These are phyloP conservation scores for Cyclophora punctaria DNA, from an alignment of 2,888 invertebrate genomes.

Conservation along the genomic window DNA sequence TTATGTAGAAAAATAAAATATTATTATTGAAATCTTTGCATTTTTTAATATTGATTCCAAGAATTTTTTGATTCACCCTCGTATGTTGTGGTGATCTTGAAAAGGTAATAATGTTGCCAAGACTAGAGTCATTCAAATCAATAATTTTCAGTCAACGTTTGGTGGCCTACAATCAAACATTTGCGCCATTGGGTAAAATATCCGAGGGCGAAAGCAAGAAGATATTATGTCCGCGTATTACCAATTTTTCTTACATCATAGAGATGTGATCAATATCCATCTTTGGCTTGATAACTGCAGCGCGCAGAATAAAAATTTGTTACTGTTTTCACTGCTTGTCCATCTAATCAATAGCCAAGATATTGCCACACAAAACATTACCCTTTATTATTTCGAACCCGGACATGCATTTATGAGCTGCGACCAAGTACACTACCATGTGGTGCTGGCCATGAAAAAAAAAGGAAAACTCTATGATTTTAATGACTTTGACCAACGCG, in stretches of 20 bases:
- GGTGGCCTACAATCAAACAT: constrained; percentile 1
- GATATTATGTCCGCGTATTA: too few species aligned
- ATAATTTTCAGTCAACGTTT: constrained; percentile 15
- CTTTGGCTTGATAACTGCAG: constrained; percentile 10
- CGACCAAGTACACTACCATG: constrained; percentile 19
- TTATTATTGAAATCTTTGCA: too few species aligned
- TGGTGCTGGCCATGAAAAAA: constrained; percentile 14
- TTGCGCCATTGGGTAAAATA: too few species aligned
- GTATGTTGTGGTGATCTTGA: constrained; percentile 9
- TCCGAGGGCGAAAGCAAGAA: too few species aligned
- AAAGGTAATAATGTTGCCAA: constrained; percentile 18
- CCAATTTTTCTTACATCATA: not conserved
- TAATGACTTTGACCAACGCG: too few species aligned
- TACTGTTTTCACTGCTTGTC: constrained; percentile 17
- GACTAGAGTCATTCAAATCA: constrained; percentile 16
- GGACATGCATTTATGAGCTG: constrained; percentile 23
- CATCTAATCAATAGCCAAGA: constrained; percentile 12
- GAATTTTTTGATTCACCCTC: too few species aligned
- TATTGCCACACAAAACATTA: constrained; percentile 1
- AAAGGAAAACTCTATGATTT: constrained; percentile 1
- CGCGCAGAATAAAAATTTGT: constrained; percentile 20
- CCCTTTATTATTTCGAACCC: constrained; percentile 18
- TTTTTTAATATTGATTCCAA: not conserved
- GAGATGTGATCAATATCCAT: constrained; percentile 3
- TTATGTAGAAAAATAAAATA: too few species aligned